phyloP scores from a whole-genome alignment of 2,888 invertebrate species.

The Noctua fimbriata region DNA sequence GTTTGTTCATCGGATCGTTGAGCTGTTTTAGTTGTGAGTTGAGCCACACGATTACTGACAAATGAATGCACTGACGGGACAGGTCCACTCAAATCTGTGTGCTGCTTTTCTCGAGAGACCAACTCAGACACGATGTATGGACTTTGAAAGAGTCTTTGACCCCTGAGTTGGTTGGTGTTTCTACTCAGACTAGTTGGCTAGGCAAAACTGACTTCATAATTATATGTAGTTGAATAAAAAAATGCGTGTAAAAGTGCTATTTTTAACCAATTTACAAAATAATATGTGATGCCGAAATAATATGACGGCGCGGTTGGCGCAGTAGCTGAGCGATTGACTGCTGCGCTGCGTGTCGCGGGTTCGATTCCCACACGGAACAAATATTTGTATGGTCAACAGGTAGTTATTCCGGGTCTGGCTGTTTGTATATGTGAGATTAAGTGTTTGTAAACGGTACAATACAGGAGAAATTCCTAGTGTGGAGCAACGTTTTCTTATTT shows the following conservation, averaged over 20 bases:
- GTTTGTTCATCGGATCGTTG: background rate
- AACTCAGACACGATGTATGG: background rate
- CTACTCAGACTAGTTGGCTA: background rate
- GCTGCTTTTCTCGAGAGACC: background rate
- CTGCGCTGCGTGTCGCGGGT: no score
- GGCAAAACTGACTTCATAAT: background rate
- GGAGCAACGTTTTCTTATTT: no score
- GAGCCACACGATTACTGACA: background rate
- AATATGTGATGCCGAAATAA: background rate
- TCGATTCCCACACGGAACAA: no score
- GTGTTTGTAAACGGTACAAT: no score
- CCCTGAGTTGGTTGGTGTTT: background rate
- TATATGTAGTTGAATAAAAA: background rate
- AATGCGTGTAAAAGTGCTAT: background rate
- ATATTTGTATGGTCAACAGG: no score
- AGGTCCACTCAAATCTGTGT: background rate
- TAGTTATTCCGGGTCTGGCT: no score
- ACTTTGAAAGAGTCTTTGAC: background rate
- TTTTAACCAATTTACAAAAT: background rate
- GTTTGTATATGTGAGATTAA: no score
- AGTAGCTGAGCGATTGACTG: no score
- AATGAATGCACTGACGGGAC: background rate
- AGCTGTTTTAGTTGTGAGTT: background rate
- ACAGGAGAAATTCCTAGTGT: no score
- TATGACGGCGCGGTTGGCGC: no score